Base-by-base conservation (phyloP, 1,140 invertebrate genomes). In the Caenorhabditis tropicalis region DNA sequence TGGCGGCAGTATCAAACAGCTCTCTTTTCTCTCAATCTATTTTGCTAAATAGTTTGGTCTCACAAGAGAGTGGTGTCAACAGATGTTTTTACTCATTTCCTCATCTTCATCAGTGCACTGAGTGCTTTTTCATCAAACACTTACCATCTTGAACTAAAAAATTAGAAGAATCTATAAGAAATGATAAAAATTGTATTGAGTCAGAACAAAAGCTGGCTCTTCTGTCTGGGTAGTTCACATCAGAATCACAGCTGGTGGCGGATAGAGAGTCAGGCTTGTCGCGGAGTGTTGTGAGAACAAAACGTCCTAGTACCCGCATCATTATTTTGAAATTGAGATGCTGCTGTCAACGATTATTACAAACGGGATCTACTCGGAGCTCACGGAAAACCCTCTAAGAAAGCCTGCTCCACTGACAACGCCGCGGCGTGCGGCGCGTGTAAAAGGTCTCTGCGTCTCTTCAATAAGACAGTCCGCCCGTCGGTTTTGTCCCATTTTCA, bases 271-370 rank as follows among this genome's bases (percentile, higher is more conserved):
- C 58, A 65, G 31, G 33, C 33, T 74, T 43, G 65, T 43, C 65
- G 65, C 65, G 6, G 65, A 74, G 65, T 74, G 65, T 24, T 74
- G 65, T 74, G 65, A 31, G 65, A 46, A n/a, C 36, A 43, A 74
- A 74, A 74, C 58, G 58, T 29, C 58, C 58, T 60, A 31, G 65
- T 74, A 74, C 65, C 65, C 65, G 36, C 36, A 36, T 74, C 65
- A 74, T 74, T 74, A 74, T 74, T 74, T 74, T 74, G 65, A 74
- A 74, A 74, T 74, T 74, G 65, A 74, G 65, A 74, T 74, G 65
- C 65, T 15, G 65, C 65, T 74, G 65, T 74, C 65, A 43, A 43
- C 33, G 65, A 74, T 74, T 74, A 74, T 74, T 74, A 74, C 65
- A 74, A 74, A 74, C 65, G 65, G 29, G 65, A 43, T 6, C 65